phyloP scores from a whole-genome alignment of 1,140 invertebrate species.

The Diorhabda elongata region DNA sequence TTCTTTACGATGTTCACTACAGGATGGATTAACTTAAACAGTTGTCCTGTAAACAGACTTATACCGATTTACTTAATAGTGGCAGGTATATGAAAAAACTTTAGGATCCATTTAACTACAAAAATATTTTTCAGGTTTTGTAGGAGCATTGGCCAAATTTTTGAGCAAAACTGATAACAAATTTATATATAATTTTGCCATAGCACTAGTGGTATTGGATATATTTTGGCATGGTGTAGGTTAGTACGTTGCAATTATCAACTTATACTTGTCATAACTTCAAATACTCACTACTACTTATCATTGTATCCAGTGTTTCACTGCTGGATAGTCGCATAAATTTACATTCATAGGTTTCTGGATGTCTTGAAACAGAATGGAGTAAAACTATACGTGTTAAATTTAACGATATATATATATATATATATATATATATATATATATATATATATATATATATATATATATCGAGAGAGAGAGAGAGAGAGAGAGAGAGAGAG shows the following conservation, averaged over 20 bases:
- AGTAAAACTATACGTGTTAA: neutral
- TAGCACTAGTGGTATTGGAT: slow-evolving; percentile 29
- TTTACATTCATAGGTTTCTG: too few species aligned
- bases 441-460: too few species aligned
- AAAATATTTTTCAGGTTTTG: slow-evolving; percentile 27
- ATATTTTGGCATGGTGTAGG: slow-evolving; percentile 36
- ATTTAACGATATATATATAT: too few species aligned
- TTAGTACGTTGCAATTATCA: slow-evolving; percentile 18
- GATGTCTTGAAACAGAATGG: neutral
- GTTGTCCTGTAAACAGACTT: slow-evolving; percentile 35
- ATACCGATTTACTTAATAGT: slow-evolving; percentile 42
- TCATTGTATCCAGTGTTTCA: too few species aligned
- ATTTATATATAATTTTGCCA: slow-evolving; percentile 32
- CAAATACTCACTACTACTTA: too few species aligned
- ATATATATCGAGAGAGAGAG: too few species aligned
- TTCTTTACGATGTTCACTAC: slow-evolving; percentile 38
- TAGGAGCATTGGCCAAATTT: slow-evolving; percentile 31
- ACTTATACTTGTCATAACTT: too few species aligned
- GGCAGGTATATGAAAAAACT: slow-evolving; percentile 32
- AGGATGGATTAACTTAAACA: slow-evolving; percentile 39
- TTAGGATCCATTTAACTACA: neutral
- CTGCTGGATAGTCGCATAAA: too few species aligned
- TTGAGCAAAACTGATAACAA: slow-evolving; percentile 32
- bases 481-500: too few species aligned
- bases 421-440: too few species aligned